phyloP scores from a whole-genome alignment of 2,888 invertebrate genomes.

The Scelioninae gen. 1 region DNA sequence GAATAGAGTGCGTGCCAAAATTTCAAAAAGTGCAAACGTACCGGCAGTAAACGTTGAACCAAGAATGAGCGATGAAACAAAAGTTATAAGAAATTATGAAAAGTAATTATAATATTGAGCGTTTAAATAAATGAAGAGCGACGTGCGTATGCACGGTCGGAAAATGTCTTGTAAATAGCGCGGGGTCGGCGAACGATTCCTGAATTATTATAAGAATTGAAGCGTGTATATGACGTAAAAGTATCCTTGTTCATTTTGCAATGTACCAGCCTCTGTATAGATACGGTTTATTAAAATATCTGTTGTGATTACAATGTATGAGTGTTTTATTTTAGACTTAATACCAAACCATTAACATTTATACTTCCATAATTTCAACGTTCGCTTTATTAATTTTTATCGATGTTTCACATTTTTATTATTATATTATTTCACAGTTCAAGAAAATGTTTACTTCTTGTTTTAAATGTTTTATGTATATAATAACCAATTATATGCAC shows the following conservation, averaged over 20 bases:
- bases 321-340: background rate
- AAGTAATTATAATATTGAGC: constrained; percentile 38
- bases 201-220: constrained; percentile 77
- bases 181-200: constrained; percentile 76
- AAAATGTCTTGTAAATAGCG: constrained; percentile 79
- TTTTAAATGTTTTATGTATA: too few relatives aligned
- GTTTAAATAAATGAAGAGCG: constrained; percentile 21
- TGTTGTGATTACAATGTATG: constrained; percentile 79
- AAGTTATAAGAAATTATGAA: constrained; percentile 30
- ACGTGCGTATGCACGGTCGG: constrained; percentile 70
- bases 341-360: too few relatives aligned
- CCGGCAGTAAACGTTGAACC: constrained; percentile 55
- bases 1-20: constrained; percentile 73
- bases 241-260: constrained; percentile 81
- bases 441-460: too few relatives aligned
- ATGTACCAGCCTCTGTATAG: constrained; percentile 82
- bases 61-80: constrained; percentile 46
- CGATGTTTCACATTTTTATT: too few relatives aligned
- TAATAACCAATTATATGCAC: too few relatives aligned
- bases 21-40: constrained; percentile 72
- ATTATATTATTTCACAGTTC: too few relatives aligned
- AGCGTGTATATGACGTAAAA: constrained; percentile 80
- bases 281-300: constrained; percentile 82
- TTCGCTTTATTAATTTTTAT: too few relatives aligned
- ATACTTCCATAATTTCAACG: too few relatives aligned